A percentile compares a stretch with the other conserved stretches of the same genome.
Conservation (phyloP, 2,113 vertebrate species). For the Aramus guarauna region DNA sequence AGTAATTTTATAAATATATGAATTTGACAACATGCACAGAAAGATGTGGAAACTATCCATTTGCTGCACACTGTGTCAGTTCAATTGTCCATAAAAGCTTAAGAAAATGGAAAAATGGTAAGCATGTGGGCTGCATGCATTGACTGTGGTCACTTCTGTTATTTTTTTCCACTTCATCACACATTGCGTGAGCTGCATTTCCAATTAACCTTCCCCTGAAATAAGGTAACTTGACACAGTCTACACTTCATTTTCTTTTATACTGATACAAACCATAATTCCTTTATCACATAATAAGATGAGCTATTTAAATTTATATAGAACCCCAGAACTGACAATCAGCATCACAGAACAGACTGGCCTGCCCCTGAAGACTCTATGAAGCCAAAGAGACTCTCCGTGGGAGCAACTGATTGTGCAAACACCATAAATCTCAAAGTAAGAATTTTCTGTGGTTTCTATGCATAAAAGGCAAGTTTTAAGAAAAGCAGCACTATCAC, state of each 20-base stretch:
- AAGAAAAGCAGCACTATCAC: not conserved
- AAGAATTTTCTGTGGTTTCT: not conserved
- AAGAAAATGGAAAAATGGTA: slow-evolving; percentile 31
- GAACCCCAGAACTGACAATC: not conserved
- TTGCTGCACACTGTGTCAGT: not conserved
- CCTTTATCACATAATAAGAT: not conserved
- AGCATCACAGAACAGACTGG: not conserved
- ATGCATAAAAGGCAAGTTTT: not conserved
- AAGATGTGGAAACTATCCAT: not conserved
- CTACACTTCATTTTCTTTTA: not conserved
- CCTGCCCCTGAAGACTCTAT: not conserved
- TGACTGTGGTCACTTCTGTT: not conserved
- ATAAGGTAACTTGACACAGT: not conserved
- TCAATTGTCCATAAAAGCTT: slow-evolving; percentile 16
- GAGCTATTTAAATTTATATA: not conserved
- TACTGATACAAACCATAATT: not conserved
- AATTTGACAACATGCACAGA: not conserved
- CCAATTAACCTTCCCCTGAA: not conserved
- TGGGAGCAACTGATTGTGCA: not conserved
- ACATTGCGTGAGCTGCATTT: not conserved
- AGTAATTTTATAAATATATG: not conserved
- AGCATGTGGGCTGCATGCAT: not conserved
- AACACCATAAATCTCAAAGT: not conserved
- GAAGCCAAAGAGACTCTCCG: not conserved
- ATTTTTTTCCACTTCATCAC: slow-evolving; percentile 17